Conservation (phyloP, 2,797 vertebrate species). For the Parauchenoglanis punctatus region DNA sequence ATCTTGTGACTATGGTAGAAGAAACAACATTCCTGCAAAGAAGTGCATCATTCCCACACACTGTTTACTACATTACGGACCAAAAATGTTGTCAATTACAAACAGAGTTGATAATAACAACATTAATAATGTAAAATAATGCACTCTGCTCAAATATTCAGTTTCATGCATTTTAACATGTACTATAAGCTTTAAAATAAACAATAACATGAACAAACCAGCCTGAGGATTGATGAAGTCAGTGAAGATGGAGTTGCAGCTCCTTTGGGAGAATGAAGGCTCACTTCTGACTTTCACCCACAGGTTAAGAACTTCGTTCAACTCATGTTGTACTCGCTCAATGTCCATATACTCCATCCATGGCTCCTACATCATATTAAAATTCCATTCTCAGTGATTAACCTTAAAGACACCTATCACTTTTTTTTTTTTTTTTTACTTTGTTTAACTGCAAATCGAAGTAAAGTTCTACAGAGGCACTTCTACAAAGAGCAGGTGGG, state of each 20-base stretch:
- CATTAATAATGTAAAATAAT: neutral
- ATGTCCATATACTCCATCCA: slow-evolving; percentile 94
- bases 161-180: neutral
- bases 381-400: too few species aligned
- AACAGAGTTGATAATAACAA: neutral
- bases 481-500: neutral
- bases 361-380: slow-evolving; percentile 76
- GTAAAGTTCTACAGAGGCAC: neutral
- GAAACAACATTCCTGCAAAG: neutral
- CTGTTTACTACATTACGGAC: neutral
- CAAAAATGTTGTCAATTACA: neutral
- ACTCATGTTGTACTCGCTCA: slow-evolving; percentile 87
- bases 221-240: slow-evolving; percentile 81
- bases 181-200: neutral
- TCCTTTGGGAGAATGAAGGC: slow-evolving; percentile 71
- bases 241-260: slow-evolving; percentile 68
- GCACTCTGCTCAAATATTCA: neutral
- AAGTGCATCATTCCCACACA: neutral
- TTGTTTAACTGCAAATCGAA: neutral
- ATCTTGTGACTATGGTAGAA: neutral
- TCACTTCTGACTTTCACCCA: slow-evolving; percentile 87
- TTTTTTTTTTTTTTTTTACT: neutral
- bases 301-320: slow-evolving; percentile 81
- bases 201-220: slow-evolving; percentile 69
- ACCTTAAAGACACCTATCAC: neutral